Base-by-base conservation (phyloP, 2,888 invertebrate species). In the Drosophila picticornis region DNA sequence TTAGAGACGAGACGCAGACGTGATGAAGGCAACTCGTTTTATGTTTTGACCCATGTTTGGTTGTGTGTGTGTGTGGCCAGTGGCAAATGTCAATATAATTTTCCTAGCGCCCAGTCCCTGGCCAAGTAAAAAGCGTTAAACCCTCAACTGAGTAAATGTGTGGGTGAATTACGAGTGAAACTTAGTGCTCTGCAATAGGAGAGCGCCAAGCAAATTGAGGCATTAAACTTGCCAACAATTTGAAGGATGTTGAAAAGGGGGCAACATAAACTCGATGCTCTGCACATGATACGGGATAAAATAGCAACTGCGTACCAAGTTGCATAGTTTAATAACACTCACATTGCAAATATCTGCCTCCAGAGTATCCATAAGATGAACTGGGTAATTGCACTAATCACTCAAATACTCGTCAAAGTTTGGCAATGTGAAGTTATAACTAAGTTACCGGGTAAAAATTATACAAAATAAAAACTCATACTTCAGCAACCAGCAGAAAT, bases 361-460 rank as follows among this genome's bases (percentile, higher is more conserved):
- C 22, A 27, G 36, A 32, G 46, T 51, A 31, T 51, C 48, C 57
- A 64, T 62, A 62, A 73, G 66, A 59, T 56, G 46, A 43, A 50
- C 56, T 55, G 62, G 56, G 83, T 76, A 76, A 83, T 82, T 78
- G 76, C 72, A 72, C 78, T 81, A 68, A 67, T 61, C 67, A 76
- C 68, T 74, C 48, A 75, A 76, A 72, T 67, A 56, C 72, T 65
- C 71, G 68, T 76, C 72, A 73, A 48, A 25, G 57, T 43, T 46
- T 36, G n/a, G 11, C 6, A 27, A 29, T 31, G 16, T 34, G 22
- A 48, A 46, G 16, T 2, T 31, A 34, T 11, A 32, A 16, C 56
- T 19, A 16, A n/a, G 36, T 4, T 40, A 13, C 9, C 29, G 4
- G 27, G 9, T 16, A 22, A 10, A 6, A 16, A 31, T 46, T 46